These are phyloP conservation scores for Hippocampus barbouri DNA, from an alignment of 2,113 vertebrate genomes.

Conservation along the genomic window DNA sequence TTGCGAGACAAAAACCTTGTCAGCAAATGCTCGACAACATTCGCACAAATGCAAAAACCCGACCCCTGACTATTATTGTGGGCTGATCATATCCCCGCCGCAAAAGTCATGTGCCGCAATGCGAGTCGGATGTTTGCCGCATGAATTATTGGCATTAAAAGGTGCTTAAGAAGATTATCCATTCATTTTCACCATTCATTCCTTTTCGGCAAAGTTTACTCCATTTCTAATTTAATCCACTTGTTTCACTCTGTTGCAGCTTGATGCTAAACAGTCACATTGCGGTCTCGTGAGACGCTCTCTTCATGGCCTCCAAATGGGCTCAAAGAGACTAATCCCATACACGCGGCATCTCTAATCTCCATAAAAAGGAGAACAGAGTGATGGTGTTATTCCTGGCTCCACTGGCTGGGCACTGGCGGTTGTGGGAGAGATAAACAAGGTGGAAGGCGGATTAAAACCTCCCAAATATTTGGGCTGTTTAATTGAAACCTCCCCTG, in stretches of 20 bases:
- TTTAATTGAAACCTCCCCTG: conserved; percentile 73
- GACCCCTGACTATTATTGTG: background rate
- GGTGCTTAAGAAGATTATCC: background rate
- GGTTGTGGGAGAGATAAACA: conserved; percentile 66
- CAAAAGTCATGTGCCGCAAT: conserved; percentile 1
- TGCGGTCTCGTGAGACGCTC: conserved; percentile 4
- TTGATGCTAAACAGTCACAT: background rate
- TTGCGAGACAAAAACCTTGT: conserved; percentile 6
- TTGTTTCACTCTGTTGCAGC: background rate
- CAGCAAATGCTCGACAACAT: background rate
- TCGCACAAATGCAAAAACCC: conserved; percentile 19
- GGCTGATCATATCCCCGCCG: background rate
- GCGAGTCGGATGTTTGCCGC: background rate
- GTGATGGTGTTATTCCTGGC: conserved; percentile 43
- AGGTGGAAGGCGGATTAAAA: conserved; percentile 65
- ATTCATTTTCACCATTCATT: background rate
- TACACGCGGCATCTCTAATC: conserved; percentile 40
- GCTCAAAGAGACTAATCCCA: conserved; percentile 29
- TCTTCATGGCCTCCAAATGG: conserved; percentile 20
- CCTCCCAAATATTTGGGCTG: conserved; percentile 54
- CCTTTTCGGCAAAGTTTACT: background rate
- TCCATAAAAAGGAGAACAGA: conserved; percentile 41
- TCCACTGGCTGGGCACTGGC: conserved; percentile 37
- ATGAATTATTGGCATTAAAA: background rate
- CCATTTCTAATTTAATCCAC: background rate